phyloP scores from a whole-genome alignment of 2,888 invertebrate genomes.

The Lysandra coridon region DNA sequence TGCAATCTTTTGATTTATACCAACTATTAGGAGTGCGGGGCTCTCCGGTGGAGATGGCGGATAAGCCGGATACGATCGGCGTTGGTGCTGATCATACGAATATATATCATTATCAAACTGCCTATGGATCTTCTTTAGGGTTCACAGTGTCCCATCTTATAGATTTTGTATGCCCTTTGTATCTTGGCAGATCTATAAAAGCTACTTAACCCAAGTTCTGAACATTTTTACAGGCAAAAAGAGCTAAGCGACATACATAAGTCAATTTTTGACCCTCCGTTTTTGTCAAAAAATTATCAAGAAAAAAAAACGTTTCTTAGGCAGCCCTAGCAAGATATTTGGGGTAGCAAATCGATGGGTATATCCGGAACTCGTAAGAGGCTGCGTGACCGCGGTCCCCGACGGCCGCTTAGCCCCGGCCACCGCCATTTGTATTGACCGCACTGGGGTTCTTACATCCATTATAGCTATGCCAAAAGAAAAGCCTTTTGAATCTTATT shows the following conservation, averaged over 20 bases:
- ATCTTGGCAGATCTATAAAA: too few relatives aligned
- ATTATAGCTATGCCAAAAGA: neutral
- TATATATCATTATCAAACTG: constrained; percentile 52
- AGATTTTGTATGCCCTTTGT: neutral
- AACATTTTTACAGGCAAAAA: neutral
- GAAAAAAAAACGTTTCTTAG: neutral
- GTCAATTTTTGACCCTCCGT: neutral
- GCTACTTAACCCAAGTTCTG: neutral
- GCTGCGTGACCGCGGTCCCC: constrained; percentile 56
- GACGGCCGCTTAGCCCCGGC: constrained; percentile 66
- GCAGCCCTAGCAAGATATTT: constrained; percentile 20
- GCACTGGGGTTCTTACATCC: constrained; percentile 32
- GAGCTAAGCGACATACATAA: neutral
- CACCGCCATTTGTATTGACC: constrained; percentile 72
- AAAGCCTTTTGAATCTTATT: neutral
- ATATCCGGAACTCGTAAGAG: constrained; percentile 59
- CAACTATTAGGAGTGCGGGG: constrained; percentile 79
- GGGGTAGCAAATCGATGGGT: constrained; percentile 26
- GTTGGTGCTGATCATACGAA: constrained; percentile 73
- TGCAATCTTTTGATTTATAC: constrained; percentile 81
- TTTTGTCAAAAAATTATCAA: too few relatives aligned
- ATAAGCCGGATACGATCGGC: constrained; percentile 72
- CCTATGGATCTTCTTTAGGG: constrained; percentile 12
- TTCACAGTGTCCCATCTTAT: neutral
- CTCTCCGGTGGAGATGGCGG: constrained; percentile 73